These are phyloP conservation scores for Gobionotothen gibberifrons DNA, from an alignment of 2,797 vertebrate species.

Conservation along the genomic window DNA sequence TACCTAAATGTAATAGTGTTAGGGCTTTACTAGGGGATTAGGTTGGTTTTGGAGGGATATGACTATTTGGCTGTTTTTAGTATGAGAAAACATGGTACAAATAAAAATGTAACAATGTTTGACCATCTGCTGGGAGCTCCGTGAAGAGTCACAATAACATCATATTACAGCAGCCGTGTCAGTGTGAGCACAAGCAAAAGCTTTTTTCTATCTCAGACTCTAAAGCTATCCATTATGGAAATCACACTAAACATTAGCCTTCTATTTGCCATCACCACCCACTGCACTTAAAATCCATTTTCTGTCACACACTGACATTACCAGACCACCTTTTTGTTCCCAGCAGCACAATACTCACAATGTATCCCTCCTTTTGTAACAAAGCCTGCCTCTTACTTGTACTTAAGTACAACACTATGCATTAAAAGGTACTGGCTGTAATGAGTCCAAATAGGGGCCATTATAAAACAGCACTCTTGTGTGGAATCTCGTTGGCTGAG, in stretches of 20 bases:
- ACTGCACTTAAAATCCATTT: slow-evolving; percentile 53
- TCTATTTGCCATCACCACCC: slow-evolving; percentile 24
- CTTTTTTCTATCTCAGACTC: background rate
- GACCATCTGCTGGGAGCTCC: background rate
- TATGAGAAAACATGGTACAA: background rate
- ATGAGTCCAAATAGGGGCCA: slow-evolving; percentile 63
- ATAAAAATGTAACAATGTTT: background rate
- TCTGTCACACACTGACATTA: slow-evolving; percentile 36
- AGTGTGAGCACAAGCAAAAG: background rate
- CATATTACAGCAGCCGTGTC: background rate
- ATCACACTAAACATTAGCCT: slow-evolving; percentile 26
- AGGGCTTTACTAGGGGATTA: too few species aligned
- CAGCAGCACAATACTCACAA: slow-evolving; percentile 42
- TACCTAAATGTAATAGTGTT: too few species aligned
- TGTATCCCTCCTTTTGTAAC: slow-evolving; percentile 38
- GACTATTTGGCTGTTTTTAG: background rate
- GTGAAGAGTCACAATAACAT: background rate
- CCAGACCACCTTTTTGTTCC: slow-evolving; percentile 39
- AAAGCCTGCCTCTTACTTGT: slow-evolving; percentile 50
- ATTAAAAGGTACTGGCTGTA: slow-evolving; percentile 53
- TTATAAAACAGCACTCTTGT: slow-evolving; percentile 54
- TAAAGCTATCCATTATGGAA: slow-evolving; percentile 22
- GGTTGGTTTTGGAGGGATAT: background rate
- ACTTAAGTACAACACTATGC: slow-evolving; percentile 52
- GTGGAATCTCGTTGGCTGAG: slow-evolving; percentile 40